phyloP scores from a whole-genome alignment of 2,888 invertebrate genomes.

The Chymomyza amoena region DNA sequence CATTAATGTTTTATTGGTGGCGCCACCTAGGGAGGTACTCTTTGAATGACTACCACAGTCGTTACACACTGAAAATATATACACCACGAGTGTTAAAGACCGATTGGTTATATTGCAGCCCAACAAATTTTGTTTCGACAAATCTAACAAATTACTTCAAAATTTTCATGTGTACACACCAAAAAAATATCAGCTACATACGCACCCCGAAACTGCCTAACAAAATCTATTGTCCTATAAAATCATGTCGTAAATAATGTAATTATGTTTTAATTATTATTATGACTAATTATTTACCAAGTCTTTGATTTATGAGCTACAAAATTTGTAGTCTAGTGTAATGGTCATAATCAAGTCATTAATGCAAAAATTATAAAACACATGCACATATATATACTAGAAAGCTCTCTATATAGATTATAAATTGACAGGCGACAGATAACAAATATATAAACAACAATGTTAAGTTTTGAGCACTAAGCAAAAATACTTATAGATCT shows the following conservation, averaged over 20 bases:
- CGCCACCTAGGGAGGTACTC: no score
- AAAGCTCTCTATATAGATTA: not conserved
- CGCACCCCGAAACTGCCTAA: not conserved
- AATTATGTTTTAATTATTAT: constrained; percentile 22
- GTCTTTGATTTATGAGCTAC: constrained; percentile 19
- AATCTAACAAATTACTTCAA: not conserved
- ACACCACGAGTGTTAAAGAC: no score
- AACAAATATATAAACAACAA: constrained; percentile 28
- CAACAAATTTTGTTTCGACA: not conserved
- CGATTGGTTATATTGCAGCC: no score
- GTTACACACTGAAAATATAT: no score
- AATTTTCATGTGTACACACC: not conserved
- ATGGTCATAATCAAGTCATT: constrained; percentile 23
- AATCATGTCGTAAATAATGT: not conserved
- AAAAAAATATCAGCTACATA: not conserved
- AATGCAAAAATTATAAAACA: constrained; percentile 15
- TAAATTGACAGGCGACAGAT: constrained; percentile 35
- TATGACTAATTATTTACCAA: constrained; percentile 40
- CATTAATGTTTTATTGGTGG: no score
- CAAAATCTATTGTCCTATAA: not conserved
- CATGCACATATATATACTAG: constrained; percentile 12
- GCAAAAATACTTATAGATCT: not conserved
- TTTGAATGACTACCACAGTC: no score
- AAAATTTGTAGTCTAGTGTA: constrained; percentile 19
- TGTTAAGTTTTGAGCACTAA: not conserved